These are phyloP conservation scores for Ypsolopha sequella DNA, from an alignment of 2,888 invertebrate genomes.

Conservation along the genomic window DNA sequence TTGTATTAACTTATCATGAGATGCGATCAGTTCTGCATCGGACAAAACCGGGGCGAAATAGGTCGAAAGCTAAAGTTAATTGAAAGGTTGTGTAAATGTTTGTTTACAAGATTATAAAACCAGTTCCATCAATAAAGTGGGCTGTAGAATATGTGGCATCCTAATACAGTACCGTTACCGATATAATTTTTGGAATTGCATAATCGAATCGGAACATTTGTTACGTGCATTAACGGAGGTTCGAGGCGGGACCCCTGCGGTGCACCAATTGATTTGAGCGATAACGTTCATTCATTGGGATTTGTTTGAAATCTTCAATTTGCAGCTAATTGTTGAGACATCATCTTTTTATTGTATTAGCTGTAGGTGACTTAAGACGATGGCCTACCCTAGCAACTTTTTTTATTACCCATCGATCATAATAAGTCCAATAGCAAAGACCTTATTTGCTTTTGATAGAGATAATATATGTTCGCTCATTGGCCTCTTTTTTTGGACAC, in stretches of 20 bases:
- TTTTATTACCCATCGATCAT: too few species aligned
- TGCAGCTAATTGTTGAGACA: too few species aligned
- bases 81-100: slow-evolving; percentile 1
- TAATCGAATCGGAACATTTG: slow-evolving; percentile 37
- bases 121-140: slow-evolving; percentile 1
- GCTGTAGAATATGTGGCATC: neutral
- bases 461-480: too few species aligned
- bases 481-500: too few species aligned
- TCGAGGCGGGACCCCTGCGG: slow-evolving; percentile 4
- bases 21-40: slow-evolving; percentile 30
- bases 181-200: slow-evolving; percentile 33
- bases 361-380: too few species aligned
- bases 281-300: neutral
- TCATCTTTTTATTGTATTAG: too few species aligned
- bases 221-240: slow-evolving; percentile 22
- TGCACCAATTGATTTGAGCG: slow-evolving; percentile 2
- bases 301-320: neutral
- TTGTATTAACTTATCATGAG: slow-evolving; percentile 41
- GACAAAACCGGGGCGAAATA: neutral
- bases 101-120: neutral
- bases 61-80: slow-evolving; percentile 1
- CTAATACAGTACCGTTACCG: neutral
- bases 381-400: too few species aligned
- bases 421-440: too few species aligned
- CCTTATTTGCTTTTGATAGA: too few species aligned